phyloP scores from a whole-genome alignment of 53 echinoderm and acorn worm species.

The Astropecten irregularis region DNA sequence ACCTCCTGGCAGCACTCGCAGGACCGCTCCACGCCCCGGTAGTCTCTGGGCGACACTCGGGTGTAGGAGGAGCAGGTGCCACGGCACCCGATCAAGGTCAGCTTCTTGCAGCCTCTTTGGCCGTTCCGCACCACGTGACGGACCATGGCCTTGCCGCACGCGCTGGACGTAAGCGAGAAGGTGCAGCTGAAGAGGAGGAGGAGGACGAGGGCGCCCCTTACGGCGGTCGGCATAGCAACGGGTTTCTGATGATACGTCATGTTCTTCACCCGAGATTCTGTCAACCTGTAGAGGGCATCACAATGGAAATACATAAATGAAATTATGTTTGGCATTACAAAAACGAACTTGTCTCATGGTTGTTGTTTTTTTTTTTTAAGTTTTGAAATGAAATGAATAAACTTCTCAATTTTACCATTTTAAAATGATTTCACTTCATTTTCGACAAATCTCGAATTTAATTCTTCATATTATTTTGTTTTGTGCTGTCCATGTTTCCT shows the following conservation, averaged over 20 bases:
- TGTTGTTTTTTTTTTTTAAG: no score
- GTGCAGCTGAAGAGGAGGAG: background rate
- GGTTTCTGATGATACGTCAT: background rate
- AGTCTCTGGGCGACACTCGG: constrained; percentile 63
- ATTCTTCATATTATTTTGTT: no score
- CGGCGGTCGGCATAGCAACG: constrained; percentile 28
- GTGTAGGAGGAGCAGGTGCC: constrained; percentile 70
- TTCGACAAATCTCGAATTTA: no score
- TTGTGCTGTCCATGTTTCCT: no score
- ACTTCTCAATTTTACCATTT: no score
- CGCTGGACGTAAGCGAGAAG: background rate
- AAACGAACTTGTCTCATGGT: no score
- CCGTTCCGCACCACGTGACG: background rate
- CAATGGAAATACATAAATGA: no score
- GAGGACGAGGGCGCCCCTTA: constrained; percentile 19
- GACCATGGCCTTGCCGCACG: background rate
- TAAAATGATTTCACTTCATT: no score
- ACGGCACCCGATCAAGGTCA: constrained; percentile 52
- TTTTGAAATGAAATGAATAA: no score
- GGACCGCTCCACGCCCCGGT: constrained; percentile 64
- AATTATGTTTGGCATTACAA: no score
- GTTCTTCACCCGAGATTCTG: background rate
- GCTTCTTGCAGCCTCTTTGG: constrained; percentile 47
- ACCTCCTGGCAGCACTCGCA: constrained; percentile 80
- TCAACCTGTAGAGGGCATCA: no score